These are phyloP conservation scores for Aphelinus certus DNA, from an alignment of 1,140 invertebrate species.

Conservation along the genomic window DNA sequence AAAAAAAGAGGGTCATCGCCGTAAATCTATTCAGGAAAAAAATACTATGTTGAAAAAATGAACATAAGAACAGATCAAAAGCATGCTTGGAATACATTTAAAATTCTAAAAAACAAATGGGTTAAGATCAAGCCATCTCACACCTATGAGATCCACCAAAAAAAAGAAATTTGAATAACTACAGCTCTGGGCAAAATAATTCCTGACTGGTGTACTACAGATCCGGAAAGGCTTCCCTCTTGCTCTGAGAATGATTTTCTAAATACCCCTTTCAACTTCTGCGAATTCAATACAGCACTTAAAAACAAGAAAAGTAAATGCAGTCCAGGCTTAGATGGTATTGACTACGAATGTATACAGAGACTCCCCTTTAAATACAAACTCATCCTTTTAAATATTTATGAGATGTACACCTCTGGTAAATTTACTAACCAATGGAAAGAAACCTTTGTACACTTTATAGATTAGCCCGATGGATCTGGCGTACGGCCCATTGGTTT, in stretches of 20 bases:
- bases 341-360: too few relatives aligned
- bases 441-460: constrained; percentile 1
- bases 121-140: background rate
- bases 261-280: background rate
- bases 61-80: background rate
- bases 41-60: background rate
- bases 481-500: background rate
- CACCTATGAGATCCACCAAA: too few relatives aligned
- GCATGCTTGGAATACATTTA: constrained; percentile 12
- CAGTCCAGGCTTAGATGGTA: too few relatives aligned
- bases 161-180: background rate
- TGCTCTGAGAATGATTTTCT: background rate
- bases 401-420: too few relatives aligned
- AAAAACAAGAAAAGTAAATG: background rate
- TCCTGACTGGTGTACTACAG: background rate
- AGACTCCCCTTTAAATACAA: too few relatives aligned
- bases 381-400: too few relatives aligned
- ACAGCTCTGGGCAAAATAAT: background rate
- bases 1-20: constrained; percentile 19
- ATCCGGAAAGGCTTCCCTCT: background rate
- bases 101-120: constrained; percentile 24
- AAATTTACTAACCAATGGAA: too few relatives aligned
- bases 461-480: constrained; percentile 4
- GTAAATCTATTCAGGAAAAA: constrained; percentile 35
- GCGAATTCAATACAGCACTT: background rate